Evolutionary conservation across 2,797 vertebrate genomes (phyloP).

Genomic region (Dipus sagitta): DNA sequence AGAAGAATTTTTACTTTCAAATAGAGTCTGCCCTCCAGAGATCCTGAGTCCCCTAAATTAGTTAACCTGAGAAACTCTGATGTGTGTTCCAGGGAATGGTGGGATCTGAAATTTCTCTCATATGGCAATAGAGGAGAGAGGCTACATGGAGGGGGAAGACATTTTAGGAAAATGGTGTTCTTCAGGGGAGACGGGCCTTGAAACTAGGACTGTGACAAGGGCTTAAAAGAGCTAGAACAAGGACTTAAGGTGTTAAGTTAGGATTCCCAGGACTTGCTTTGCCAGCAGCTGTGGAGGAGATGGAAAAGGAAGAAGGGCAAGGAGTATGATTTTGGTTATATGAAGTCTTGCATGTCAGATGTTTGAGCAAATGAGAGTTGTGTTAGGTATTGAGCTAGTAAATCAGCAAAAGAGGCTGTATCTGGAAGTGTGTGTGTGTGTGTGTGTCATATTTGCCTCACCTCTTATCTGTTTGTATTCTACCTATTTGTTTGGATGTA

Average conservation of each 20-base stretch:
- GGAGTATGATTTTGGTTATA: background rate
- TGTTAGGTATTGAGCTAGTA: background rate
- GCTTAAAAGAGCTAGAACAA: constrained; percentile 13
- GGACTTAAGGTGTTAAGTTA: background rate
- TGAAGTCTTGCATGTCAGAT: background rate
- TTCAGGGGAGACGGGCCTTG: background rate
- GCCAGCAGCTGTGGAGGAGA: background rate
- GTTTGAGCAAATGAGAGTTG: background rate
- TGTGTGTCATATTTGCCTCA: background rate
- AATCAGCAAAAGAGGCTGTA: background rate
- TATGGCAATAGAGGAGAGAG: background rate
- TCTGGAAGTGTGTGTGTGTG: background rate
- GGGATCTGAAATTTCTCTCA: background rate
- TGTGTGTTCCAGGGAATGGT: background rate
- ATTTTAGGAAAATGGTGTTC: background rate
- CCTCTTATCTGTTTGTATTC: background rate
- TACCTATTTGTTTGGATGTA: background rate
- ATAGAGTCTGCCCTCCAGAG: background rate
- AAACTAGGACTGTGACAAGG: background rate
- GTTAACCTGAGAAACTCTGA: background rate
- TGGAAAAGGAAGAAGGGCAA: background rate
- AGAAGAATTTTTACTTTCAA: constrained; percentile 20
- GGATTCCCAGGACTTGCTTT: background rate
- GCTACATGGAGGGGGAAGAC: background rate
- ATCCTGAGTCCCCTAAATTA: background rate